These are phyloP conservation scores for Eidolon dupreanum DNA, from an alignment of 2,797 vertebrate genomes.

Conservation along the genomic window DNA sequence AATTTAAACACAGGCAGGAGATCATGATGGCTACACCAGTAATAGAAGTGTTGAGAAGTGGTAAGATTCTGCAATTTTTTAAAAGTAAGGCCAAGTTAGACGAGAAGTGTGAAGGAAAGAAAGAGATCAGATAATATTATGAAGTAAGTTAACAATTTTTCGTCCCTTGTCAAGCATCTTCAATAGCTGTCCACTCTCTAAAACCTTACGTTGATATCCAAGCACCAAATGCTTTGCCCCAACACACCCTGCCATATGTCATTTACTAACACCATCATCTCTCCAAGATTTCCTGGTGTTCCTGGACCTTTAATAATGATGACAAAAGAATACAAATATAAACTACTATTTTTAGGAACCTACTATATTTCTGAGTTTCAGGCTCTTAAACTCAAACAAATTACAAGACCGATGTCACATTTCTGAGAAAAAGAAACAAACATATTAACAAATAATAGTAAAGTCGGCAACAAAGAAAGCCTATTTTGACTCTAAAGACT, in stretches of 20 bases:
- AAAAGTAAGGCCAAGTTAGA: background rate
- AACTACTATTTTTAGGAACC: background rate
- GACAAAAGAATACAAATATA: background rate
- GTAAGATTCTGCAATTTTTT: background rate
- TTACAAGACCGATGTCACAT: background rate
- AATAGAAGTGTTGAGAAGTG: background rate
- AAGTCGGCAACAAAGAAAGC: background rate
- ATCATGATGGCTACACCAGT: background rate
- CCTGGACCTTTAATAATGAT: background rate
- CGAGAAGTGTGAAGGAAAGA: background rate
- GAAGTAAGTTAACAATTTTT: background rate
- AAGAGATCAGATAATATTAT: background rate
- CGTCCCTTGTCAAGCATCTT: background rate
- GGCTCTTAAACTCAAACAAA: background rate
- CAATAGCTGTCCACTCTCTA: background rate
- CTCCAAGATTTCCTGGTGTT: background rate
- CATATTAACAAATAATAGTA: background rate
- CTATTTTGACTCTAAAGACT: background rate
- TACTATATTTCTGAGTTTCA: slow-evolving; percentile 25
- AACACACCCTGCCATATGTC: background rate
- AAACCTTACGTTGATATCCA: background rate
- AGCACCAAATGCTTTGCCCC: background rate
- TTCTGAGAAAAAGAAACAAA: background rate
- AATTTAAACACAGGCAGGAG: background rate
- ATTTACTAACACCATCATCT: background rate